Evolutionary conservation across 2,113 vertebrate species (phyloP).

Genomic region (Eptesicus fuscus): DNA sequence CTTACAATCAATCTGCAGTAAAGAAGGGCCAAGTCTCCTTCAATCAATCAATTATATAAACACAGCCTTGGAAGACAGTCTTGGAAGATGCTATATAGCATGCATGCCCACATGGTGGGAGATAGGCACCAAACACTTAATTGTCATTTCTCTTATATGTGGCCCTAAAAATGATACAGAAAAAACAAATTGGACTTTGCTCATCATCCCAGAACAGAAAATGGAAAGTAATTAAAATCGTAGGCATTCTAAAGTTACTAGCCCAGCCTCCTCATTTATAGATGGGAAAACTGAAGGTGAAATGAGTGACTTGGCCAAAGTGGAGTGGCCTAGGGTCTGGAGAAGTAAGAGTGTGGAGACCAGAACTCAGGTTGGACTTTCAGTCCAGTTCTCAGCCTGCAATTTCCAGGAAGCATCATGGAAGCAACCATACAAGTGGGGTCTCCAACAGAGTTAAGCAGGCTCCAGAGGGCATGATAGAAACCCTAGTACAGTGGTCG

Average conservation of each 20-base stretch:
- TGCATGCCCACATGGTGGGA: neutral
- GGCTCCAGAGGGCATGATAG: neutral
- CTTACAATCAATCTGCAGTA: conserved; percentile 73
- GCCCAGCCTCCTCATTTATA: neutral
- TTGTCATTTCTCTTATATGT: conserved; percentile 50
- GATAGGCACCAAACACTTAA: neutral
- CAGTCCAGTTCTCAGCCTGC: neutral
- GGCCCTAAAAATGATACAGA: neutral
- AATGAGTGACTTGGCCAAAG: neutral
- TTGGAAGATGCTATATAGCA: neutral
- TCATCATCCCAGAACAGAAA: conserved; percentile 46
- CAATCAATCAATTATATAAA: conserved; percentile 77
- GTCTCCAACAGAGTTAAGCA: neutral
- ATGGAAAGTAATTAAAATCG: neutral
- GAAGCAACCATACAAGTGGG: neutral
- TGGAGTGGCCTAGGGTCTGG: neutral
- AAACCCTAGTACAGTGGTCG: neutral
- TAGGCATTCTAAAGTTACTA: neutral
- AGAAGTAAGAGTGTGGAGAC: neutral
- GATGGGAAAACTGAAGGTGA: neutral
- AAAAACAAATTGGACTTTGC: neutral
- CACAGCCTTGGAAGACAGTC: conserved; percentile 55
- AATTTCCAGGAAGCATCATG: neutral
- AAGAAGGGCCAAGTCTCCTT: conserved; percentile 73
- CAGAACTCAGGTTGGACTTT: neutral